Base-by-base conservation (phyloP, 2,113 vertebrate species). In the Psophia crepitans region DNA sequence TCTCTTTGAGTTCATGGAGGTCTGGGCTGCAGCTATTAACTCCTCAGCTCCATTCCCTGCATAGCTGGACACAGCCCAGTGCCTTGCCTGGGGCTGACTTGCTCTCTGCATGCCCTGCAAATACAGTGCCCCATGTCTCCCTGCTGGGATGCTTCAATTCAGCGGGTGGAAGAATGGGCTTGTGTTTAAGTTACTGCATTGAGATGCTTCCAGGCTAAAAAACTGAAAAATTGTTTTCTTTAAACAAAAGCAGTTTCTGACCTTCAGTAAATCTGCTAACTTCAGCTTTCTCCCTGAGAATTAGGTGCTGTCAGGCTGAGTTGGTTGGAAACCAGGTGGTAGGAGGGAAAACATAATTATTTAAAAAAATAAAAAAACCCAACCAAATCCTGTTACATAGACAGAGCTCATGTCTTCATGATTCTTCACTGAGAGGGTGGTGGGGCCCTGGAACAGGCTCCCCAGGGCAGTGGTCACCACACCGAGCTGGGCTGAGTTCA, bases 21-120 rank as follows among this genome's bases (percentile, higher is more conserved):
- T 37, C 61, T 22, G 43, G 37, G n/a, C 18, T 66, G 74, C 37
- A 66, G 14, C 33, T 44, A 33, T 44, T 16, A 57, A 73, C 12
- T 19, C 8, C 44, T 88, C 61, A 51, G 39, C 48, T 65, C 57
- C 2, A 4, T 17, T 79, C 46, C 39, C 39, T 23, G 57, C 4
- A 0, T n/a, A 48, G 39, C 39, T 28, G 15, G 37, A 58, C 0
- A 0, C 5, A 56, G 56, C 37, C 18, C 51, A 54, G 51, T 48
- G 37, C 70, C 41, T 58, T 63, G 11, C 41, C 54, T 74, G 64
- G 64, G 43, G 6, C 49, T 80, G 58, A 60, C 44, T 79, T 46
- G 33, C 43, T 86, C 32, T 39, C 60, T 57, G 21, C 6, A 2
- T 33, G 37, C 66, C 41, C 51, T 49, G 46, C 22, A 32, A 10